Evolutionary conservation across 1,140 invertebrate species (phyloP).

Genomic region (Schmidtea mediterranea): DNA sequence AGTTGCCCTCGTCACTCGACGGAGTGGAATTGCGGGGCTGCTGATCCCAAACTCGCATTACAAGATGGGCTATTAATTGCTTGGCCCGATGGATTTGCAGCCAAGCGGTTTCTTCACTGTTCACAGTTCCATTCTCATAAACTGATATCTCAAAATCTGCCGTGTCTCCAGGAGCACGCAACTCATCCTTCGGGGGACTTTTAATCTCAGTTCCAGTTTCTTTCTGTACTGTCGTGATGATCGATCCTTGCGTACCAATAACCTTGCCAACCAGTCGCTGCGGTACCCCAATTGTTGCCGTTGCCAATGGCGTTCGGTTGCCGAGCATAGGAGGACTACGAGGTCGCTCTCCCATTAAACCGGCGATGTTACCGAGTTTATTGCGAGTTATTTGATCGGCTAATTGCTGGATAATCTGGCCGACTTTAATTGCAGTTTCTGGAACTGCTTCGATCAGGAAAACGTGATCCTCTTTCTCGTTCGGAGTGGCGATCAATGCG

Average conservation of each 20-base stretch:
- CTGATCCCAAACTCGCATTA: background rate
- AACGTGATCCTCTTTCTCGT: slow-evolving; percentile 3
- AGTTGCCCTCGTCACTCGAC: no score
- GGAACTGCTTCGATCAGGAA: slow-evolving; percentile 2
- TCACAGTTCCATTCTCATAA: background rate
- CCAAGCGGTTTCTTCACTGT: background rate
- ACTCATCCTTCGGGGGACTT: slow-evolving; percentile 2
- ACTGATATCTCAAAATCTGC: slow-evolving; percentile 4
- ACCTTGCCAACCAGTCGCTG: slow-evolving; percentile 1
- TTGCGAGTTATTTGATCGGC: background rate
- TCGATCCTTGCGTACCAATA: slow-evolving; percentile 3
- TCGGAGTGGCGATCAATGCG: background rate
- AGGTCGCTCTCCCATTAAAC: background rate
- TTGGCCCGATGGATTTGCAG: background rate
- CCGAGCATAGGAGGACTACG: no score
- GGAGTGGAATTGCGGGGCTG: no score
- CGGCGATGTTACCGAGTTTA: slow-evolving; percentile 1
- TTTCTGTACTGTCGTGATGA: slow-evolving; percentile 3
- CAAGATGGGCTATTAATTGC: slow-evolving; percentile 3
- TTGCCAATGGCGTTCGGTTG: no score
- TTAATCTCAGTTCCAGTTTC: slow-evolving; percentile 3
- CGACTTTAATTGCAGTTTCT: slow-evolving; percentile 2
- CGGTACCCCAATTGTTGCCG: background rate
- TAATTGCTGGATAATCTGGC: background rate
- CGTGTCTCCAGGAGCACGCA: background rate